These are phyloP conservation scores for Rallus crepitans DNA, from an alignment of 2,797 vertebrate species.

Conservation along the genomic window DNA sequence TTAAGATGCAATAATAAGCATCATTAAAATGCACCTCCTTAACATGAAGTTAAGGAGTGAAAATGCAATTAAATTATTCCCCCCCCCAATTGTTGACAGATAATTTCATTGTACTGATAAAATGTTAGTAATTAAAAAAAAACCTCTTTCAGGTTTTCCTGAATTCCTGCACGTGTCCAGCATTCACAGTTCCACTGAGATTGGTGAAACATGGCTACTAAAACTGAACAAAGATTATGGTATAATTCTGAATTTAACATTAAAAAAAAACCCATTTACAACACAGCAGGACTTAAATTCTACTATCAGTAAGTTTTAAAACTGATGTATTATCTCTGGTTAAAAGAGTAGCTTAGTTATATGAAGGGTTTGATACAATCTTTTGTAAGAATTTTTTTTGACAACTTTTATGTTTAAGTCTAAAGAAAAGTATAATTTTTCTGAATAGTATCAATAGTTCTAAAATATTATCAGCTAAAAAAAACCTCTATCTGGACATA, in stretches of 20 bases:
- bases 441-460: neutral
- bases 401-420: neutral
- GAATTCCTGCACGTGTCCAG: neutral
- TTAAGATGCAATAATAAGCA: neutral
- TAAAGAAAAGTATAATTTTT: neutral
- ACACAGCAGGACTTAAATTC: neutral
- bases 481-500: neutral
- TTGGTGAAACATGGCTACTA: neutral
- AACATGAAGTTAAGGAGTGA: neutral
- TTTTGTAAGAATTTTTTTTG: neutral
- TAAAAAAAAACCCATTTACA: neutral
- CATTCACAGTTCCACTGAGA: neutral
- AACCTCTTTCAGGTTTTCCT: neutral
- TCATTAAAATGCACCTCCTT: neutral
- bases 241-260: neutral
- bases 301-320: neutral
- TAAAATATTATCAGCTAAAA: neutral
- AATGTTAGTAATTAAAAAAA: neutral
- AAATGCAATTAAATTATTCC: neutral
- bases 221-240: neutral
- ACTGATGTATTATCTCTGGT: neutral
- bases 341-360: neutral
- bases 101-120: neutral
- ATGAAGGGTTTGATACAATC: neutral
- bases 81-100: neutral